Conservation (phyloP, 2,797 vertebrate species). For the Columba guinea region DNA sequence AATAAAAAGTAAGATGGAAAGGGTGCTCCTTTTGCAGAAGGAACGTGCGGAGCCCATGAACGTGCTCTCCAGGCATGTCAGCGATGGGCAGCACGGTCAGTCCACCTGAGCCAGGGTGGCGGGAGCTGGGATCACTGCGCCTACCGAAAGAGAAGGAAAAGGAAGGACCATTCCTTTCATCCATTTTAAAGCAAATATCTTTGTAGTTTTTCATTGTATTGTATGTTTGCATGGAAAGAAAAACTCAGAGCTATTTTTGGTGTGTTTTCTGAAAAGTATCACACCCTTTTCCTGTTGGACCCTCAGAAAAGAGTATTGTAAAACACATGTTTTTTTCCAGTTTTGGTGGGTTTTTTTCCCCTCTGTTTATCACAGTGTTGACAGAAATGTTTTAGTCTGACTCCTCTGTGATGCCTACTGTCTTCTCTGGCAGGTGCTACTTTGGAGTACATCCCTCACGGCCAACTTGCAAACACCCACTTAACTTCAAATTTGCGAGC, state of each 20-base stretch:
- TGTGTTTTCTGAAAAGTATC: rapidly evolving
- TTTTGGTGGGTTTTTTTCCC: rapidly evolving
- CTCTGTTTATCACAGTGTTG: neutral
- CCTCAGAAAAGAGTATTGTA: neutral
- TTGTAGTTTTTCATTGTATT: neutral
- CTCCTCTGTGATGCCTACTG: neutral
- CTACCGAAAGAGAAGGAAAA: neutral
- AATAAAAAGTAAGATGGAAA: neutral
- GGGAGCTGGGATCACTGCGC: neutral
- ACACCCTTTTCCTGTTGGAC: neutral
- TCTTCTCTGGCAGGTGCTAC: slow-evolving; percentile 63
- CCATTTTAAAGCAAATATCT: neutral
- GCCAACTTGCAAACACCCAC: slow-evolving; percentile 51
- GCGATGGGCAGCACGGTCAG: neutral
- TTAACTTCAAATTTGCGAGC: slow-evolving; percentile 31
- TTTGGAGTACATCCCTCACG: slow-evolving; percentile 56
- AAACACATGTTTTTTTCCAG: neutral
- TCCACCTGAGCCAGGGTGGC: neutral
- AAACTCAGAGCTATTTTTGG: neutral
- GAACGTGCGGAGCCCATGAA: neutral
- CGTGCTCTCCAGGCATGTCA: neutral
- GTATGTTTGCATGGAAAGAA: neutral
- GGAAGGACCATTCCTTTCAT: neutral
- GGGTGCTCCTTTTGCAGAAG: neutral
- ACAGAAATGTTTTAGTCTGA: neutral